Base-by-base conservation (phyloP, 2,797 vertebrate species). In the Sebastes diaconus region DNA sequence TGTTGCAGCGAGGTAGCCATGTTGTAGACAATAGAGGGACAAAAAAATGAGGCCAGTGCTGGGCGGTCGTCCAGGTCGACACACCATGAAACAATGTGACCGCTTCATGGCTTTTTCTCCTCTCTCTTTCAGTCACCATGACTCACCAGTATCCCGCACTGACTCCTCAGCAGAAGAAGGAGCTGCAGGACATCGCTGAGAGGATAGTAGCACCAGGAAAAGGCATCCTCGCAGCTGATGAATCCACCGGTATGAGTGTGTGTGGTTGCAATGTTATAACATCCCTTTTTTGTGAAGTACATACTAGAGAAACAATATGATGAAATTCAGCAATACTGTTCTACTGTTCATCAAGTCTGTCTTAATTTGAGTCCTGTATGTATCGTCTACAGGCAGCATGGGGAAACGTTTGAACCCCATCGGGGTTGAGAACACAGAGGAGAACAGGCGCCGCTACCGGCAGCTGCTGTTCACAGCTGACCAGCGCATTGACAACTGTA, bases 381-480 rank as follows among this genome's bases (percentile, higher is more conserved):
- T 80, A 46, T 66, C 1, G 14, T 65, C 4, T 83, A 60, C 86
- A 99, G 98, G 98, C 65, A 99, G 98, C 93, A 99, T 99, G 98
- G 97, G 96, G 1, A 99, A 99, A 86, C 97, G 98, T 50, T 91
- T 99, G 67, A 98, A 96, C 94, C 97, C 98, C 87, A 99, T 99
- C 0, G 97, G 98, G 4, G 98, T 99, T 36, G 98, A 99, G 89
- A 99, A 99, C 93, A 99, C 97, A 0, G 98, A 99, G 92, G 98
- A 99, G 95, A 99, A 99, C 91, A 96, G 98, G 54, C 96, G 98
- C 11, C 96, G 96, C 72, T 99, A 99, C 91, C 97, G 98, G 79
- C 98, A 99, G 96, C 93, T 99, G 77, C 96, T 99, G 73, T 99
- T 99, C 95, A 97, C 96, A 0, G 98, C 98, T 0, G 98, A 99